These are phyloP conservation scores for Symphodus melops DNA, from an alignment of 2,113 vertebrate species.

Conservation along the genomic window DNA sequence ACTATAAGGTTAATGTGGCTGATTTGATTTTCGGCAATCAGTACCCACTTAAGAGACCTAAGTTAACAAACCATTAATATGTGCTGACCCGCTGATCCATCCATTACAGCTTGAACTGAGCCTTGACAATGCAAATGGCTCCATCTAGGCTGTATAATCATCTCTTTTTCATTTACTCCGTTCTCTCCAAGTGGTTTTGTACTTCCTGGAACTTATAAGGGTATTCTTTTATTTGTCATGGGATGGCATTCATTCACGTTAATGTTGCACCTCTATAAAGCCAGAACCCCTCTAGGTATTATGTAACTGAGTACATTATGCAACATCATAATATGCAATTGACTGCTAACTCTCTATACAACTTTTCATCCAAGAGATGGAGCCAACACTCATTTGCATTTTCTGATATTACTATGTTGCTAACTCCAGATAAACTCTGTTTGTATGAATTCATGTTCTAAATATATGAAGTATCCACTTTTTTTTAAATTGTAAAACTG, in stretches of 20 bases:
- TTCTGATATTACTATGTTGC: constrained; percentile 2
- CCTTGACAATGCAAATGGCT: constrained; percentile 9
- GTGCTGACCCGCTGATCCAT: constrained; percentile 9
- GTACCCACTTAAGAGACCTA: background rate
- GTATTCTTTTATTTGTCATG: constrained; percentile 18
- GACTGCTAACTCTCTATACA: constrained; percentile 1
- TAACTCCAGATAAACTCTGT: background rate
- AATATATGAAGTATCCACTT: background rate
- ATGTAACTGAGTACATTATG: constrained; percentile 30
- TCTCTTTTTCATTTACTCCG: constrained; percentile 8
- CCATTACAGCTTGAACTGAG: constrained; percentile 20
- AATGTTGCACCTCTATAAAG: constrained; percentile 15
- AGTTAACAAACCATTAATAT: background rate
- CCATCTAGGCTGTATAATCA: constrained; percentile 1
- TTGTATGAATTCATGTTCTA: background rate
- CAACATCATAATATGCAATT: constrained; percentile 4
- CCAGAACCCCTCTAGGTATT: constrained; percentile 10
- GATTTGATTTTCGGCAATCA: background rate
- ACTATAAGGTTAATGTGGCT: background rate
- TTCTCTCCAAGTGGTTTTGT: background rate
- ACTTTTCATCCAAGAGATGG: constrained; percentile 1
- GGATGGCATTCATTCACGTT: constrained; percentile 16
- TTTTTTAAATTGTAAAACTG: background rate
- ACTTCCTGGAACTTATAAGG: background rate
- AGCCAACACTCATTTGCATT: constrained; percentile 2